Evolutionary conservation across 2,797 vertebrate genomes (phyloP).

Genomic region (Chaunax sp.): DNA sequence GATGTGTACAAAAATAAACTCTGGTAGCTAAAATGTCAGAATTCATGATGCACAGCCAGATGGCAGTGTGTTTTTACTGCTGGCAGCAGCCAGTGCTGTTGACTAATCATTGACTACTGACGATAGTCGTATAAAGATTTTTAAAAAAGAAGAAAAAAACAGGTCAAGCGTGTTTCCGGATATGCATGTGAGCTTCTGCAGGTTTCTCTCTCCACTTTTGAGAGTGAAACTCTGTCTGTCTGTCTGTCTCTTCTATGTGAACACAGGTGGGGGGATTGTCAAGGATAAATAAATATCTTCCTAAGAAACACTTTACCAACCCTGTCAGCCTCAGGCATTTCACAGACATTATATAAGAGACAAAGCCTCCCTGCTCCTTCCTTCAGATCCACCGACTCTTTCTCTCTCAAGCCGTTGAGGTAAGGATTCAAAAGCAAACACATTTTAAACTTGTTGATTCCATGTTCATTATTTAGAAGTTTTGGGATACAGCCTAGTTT

Average conservation of each 20-base stretch:
- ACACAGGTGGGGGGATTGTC: background rate
- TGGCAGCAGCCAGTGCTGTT: background rate
- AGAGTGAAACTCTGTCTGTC: background rate
- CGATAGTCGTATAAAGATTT: no score
- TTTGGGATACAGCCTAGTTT: no score
- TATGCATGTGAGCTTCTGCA: background rate
- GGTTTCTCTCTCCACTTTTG: background rate
- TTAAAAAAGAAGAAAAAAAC: no score
- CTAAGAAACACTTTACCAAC: background rate
- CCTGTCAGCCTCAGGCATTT: background rate
- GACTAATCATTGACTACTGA: conserved; percentile 18
- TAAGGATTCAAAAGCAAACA: conserved; percentile 20
- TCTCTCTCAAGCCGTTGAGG: conserved; percentile 3
- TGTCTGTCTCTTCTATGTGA: background rate
- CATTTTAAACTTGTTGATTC: no score
- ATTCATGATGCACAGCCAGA: no score
- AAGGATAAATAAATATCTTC: background rate
- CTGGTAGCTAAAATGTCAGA: background rate
- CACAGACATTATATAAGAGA: background rate
- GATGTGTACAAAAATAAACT: background rate
- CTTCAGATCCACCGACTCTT: background rate
- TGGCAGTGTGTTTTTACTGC: no score
- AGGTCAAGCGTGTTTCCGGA: no score
- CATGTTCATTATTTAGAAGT: no score
- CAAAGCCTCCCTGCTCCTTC: fast-evolving